Base-by-base conservation (phyloP, 2,113 vertebrate genomes). In the Cariama cristata region DNA sequence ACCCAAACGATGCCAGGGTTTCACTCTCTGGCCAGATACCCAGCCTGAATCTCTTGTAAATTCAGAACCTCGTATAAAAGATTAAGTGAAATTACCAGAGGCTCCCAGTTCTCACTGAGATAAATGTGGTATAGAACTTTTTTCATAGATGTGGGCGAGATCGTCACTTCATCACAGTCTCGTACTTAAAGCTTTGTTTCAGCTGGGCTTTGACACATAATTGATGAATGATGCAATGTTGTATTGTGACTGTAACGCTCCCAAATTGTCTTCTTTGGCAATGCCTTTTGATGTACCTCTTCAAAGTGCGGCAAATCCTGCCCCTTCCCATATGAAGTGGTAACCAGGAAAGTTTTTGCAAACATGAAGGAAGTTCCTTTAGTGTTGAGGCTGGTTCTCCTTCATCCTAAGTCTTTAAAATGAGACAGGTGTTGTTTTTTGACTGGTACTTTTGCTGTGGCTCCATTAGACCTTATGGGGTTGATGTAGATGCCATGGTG, bases 231-330 rank as follows among this genome's bases (percentile, higher is more conserved):
- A 35, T 28, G 92, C 86, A 90, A 67, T 35, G 82, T 6, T 59
- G 50, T 15, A 8, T 68, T 93, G 82, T 49, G 64, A 23, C 83
- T 67, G 67, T 33, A 24, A 62, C 33, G 68, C 33, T 71, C 67
- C 45, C 58, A 35, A 0, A 62, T 28, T 50, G 23, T 74, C 86
- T 24, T 66, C 75, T 95, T 71, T 88, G 72, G 79, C 90, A 95
- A 86, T 20, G 86, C 44, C 64, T 77, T 95, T 95, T 84, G 90
- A 95, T 67, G 90, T 77, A 93, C 60, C 47, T 86, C 86, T 95
- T 92, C 88, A 96, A 92, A 95, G 13, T 6, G 35, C 0, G 1
- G 30, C 52, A 52, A 53, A 73, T 58, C 40, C 42, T 59, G n/a
- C 56, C 35, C 71, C 75, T 64, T 47, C 49, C 75, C 44, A 11